phyloP scores from a whole-genome alignment of 2,797 vertebrate species.

The Spatula clypeata region DNA sequence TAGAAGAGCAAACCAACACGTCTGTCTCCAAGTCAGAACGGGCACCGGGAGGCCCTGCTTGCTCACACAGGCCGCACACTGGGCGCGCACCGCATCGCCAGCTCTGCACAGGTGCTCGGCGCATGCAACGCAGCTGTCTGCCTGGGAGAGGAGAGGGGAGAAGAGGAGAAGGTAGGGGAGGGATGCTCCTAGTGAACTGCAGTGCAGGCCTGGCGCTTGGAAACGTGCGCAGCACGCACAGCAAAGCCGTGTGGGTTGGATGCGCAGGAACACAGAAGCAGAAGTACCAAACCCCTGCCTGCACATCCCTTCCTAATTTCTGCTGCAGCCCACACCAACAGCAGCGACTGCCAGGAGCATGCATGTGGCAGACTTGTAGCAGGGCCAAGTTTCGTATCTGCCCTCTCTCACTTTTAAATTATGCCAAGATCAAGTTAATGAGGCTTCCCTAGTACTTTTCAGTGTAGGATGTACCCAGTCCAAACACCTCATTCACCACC shows the following conservation, averaged over 20 bases:
- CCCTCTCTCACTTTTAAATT: not conserved
- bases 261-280: not conserved
- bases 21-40: not conserved
- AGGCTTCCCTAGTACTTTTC: not conserved
- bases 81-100: no score
- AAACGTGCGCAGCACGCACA: accelerated
- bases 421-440: not conserved
- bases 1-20: not conserved
- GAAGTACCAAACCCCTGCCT: not conserved
- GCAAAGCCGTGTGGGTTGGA: accelerated
- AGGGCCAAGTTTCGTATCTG: accelerated
- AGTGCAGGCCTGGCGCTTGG: not conserved
- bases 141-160: no score
- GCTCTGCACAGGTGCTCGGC: not conserved
- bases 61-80: no score
- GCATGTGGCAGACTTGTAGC: not conserved
- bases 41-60: not conserved
- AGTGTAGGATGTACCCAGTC: not conserved
- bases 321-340: not conserved
- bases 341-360: not conserved
- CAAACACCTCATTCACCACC: not conserved
- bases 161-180: no score
- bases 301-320: not conserved
- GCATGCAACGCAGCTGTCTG: accelerated
- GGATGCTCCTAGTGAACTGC: not conserved